These are phyloP conservation scores for Telmatochromis sp. DNA, from an alignment of 2,113 vertebrate genomes.

Conservation along the genomic window DNA sequence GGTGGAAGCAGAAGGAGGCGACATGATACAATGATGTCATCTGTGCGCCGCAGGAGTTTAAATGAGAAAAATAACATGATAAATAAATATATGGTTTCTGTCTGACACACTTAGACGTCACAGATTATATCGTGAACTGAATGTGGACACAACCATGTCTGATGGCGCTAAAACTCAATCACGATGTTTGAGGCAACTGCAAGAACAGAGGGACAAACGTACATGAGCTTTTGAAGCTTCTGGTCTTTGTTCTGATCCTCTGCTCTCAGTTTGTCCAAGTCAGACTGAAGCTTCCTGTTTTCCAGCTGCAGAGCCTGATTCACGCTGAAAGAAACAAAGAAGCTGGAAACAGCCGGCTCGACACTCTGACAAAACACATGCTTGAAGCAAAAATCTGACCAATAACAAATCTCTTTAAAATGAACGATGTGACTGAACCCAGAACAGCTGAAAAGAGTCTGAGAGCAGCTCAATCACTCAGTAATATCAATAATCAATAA, in stretches of 20 bases:
- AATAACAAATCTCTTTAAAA: background rate
- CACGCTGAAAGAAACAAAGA: conserved; percentile 62
- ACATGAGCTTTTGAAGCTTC: conserved; percentile 77
- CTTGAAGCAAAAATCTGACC: background rate
- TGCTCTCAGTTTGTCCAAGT: conserved; percentile 84
- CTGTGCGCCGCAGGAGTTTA: background rate
- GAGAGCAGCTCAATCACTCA: background rate
- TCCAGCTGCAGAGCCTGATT: conserved; percentile 88
- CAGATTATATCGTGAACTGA: background rate
- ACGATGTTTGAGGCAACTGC: background rate
- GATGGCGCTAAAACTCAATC: background rate
- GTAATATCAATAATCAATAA: background rate
- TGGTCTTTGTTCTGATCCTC: conserved; percentile 86
- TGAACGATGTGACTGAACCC: background rate
- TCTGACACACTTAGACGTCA: background rate
- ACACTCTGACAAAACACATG: background rate
- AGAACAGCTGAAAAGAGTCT: background rate
- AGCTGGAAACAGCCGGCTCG: background rate
- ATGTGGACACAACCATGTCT: background rate
- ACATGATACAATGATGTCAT: background rate
- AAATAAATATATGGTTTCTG: background rate
- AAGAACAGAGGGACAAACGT: background rate
- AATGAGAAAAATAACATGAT: background rate
- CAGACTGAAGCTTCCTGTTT: conserved; percentile 82
- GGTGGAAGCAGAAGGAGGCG: background rate